These are phyloP conservation scores for Aplochiton taeniatus DNA, from an alignment of 2,797 vertebrate genomes.

Conservation along the genomic window DNA sequence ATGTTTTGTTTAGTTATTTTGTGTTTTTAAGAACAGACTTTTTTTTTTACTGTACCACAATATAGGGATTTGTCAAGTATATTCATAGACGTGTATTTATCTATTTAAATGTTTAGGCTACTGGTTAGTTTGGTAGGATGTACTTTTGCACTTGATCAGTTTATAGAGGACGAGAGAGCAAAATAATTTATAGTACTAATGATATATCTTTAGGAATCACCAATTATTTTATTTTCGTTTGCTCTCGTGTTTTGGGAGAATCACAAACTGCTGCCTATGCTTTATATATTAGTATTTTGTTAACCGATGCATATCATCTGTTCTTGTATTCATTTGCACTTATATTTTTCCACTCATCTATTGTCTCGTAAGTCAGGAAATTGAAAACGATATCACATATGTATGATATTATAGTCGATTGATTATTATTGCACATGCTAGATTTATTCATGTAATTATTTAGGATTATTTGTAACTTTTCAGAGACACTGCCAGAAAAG, in stretches of 20 bases:
- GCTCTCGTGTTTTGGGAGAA: too few relatives aligned
- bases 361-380: too few relatives aligned
- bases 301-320: too few relatives aligned
- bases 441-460: slow-evolving; percentile 19
- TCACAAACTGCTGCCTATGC: too few relatives aligned
- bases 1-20: background rate
- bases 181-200: too few relatives aligned
- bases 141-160: background rate
- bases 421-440: slow-evolving; percentile 19
- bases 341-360: too few relatives aligned
- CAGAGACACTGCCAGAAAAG: background rate
- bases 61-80: background rate
- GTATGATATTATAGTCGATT: too few relatives aligned
- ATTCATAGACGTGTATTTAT: slow-evolving; percentile 12
- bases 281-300: too few relatives aligned
- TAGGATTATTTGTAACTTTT: slow-evolving; percentile 21
- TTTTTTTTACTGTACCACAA: slow-evolving; percentile 6
- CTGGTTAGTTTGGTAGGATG: background rate
- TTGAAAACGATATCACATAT: too few relatives aligned
- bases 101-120: background rate
- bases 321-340: too few relatives aligned
- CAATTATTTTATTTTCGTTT: too few relatives aligned
- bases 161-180: background rate
- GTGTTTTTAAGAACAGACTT: background rate
- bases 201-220: too few relatives aligned